Conservation (phyloP, 2,888 invertebrate species). For the Chironomus riparius region DNA sequence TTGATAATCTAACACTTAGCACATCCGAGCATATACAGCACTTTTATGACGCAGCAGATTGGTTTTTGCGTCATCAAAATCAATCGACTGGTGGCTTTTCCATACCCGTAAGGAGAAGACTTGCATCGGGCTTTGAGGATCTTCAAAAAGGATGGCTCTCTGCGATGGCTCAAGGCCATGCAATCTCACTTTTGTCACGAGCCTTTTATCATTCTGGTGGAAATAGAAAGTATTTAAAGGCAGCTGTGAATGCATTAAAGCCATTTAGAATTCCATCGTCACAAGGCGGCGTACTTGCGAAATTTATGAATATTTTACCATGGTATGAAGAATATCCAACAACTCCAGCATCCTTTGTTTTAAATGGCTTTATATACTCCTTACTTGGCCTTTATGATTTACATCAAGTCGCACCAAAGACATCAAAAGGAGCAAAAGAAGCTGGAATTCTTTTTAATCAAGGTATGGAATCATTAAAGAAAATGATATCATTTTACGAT, state of each 20-base stretch:
- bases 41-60: conserved; percentile 86
- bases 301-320: conserved; percentile 73
- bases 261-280: conserved; percentile 65
- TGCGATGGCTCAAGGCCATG: conserved; percentile 98
- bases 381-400: conserved; percentile 92
- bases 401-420: conserved; percentile 61
- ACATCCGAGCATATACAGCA: conserved; percentile 81
- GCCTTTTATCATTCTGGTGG: conserved; percentile 78
- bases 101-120: conserved; percentile 72
- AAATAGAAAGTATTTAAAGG: conserved; percentile 63
- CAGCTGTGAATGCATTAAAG: conserved; percentile 70
- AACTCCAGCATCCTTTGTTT: conserved; percentile 83
- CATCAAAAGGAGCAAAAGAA: conserved; percentile 53
- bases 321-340: conserved; percentile 99
- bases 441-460: conserved; percentile 70
- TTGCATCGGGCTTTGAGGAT: conserved; percentile 63
- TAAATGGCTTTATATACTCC: conserved; percentile 98
- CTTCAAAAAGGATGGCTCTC: conserved; percentile 89
- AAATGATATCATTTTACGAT: conserved; percentile 82
- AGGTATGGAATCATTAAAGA: conserved; percentile 79
- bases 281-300: conserved; percentile 74
- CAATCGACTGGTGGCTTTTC: conserved; percentile 83
- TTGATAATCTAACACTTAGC: conserved; percentile 69
- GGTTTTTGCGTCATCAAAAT: conserved; percentile 85
- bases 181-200: conserved; percentile 84